phyloP scores from a whole-genome alignment of 2,888 invertebrate species.

The Drosophila flavopinicola region DNA sequence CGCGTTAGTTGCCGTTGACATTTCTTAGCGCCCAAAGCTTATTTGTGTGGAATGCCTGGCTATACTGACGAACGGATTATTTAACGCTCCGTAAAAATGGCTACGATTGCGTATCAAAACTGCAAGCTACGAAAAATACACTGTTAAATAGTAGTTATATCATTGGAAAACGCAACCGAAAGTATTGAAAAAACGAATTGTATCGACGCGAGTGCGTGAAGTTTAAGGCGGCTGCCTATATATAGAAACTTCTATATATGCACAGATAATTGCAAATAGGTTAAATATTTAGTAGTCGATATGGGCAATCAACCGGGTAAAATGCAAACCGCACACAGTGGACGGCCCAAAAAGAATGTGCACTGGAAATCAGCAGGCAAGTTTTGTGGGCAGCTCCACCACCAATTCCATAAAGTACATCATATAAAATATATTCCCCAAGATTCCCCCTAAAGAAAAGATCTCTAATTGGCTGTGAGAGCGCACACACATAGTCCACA shows the following conservation, averaged over 20 bases:
- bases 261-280: constrained; percentile 70
- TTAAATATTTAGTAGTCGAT: constrained; percentile 66
- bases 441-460: constrained; percentile 30
- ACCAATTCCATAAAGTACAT: not conserved
- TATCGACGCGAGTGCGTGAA: constrained; percentile 54
- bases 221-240: constrained; percentile 62
- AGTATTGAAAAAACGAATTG: constrained; percentile 36
- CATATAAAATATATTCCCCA: constrained; percentile 32
- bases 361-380: constrained; percentile 95
- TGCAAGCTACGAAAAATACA: constrained; percentile 50
- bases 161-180: constrained; percentile 30
- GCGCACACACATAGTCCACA: constrained; percentile 49
- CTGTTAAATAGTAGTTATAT: constrained; percentile 28
- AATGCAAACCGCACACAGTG: constrained; percentile 85
- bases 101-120: constrained; percentile 53
- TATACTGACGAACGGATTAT: constrained; percentile 80
- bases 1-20: constrained; percentile 60
- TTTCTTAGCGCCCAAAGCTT: constrained; percentile 58
- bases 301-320: constrained; percentile 89
- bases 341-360: constrained; percentile 89
- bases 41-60: constrained; percentile 52
- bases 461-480: constrained; percentile 55
- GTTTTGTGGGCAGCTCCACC: too few species aligned
- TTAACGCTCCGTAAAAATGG: constrained; percentile 81
- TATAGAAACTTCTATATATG: constrained; percentile 74